These are phyloP conservation scores for Brachionus paranguensis DNA, from an alignment of 1,140 invertebrate species.

Conservation along the genomic window DNA sequence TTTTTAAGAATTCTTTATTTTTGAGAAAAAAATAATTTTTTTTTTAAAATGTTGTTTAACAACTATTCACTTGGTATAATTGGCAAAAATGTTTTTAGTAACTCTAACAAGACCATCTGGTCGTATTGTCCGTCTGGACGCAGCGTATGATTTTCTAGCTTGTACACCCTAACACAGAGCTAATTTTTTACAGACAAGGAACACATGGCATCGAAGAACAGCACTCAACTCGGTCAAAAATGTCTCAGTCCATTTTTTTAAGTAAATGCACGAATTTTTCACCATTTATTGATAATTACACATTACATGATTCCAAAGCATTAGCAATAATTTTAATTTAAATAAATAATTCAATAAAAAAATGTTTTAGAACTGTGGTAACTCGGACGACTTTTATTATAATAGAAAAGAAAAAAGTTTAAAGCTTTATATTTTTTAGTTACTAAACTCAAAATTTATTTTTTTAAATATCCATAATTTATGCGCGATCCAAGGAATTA, in stretches of 20 bases:
- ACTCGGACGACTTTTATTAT: slow-evolving; percentile 20
- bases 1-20: neutral
- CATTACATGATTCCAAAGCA: neutral
- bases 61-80: neutral
- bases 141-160: neutral
- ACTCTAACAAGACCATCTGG: neutral
- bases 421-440: slow-evolving; percentile 8
- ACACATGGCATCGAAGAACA: neutral
- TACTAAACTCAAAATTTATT: neutral
- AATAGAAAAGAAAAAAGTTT: neutral
- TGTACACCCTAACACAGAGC: neutral
- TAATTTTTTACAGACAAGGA: neutral
- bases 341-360: slow-evolving; percentile 13
- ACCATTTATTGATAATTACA: neutral
- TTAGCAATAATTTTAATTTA: neutral
- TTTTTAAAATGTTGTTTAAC: neutral
- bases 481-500: neutral
- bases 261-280: neutral
- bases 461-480: slow-evolving; percentile 19
- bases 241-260: neutral
- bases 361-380: slow-evolving; percentile 20
- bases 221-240: neutral
- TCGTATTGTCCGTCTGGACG: neutral
- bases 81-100: neutral
- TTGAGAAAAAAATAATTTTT: neutral